Evolutionary conservation across 1,140 invertebrate species (phyloP), one percentile per base, ranked within the genome.

Genomic region (Caenorhabditis brenneri): DNA sequence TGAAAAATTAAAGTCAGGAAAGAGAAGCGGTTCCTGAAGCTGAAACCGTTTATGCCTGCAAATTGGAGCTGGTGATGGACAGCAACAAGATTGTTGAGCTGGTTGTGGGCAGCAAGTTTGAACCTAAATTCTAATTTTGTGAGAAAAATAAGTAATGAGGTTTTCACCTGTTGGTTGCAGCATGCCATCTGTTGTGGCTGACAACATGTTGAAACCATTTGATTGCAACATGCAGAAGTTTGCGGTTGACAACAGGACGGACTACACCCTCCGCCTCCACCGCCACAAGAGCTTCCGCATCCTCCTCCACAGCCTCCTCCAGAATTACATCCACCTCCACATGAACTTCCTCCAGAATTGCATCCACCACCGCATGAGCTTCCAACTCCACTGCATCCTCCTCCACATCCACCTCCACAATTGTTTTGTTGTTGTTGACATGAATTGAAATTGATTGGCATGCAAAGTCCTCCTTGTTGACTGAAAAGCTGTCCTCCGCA

Each of bases 401-500:
- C 65, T 39, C 36, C 65, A 27, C 65, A 74, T 33, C 79, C 36
- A 53, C 48, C 31, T 2, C 79, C 79, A 29, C 79, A 80, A 19
- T 53, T 80, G 48, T 39, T 80, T 24, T 80, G 74, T 51, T 48
- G 79, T 51, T 51, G 31, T 55, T 80, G 79, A 10, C 79, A 80
- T 33, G 79, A 12, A 19, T 80, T 80, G 48, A 80, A 80, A 39
- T 12, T 80, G 48, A 80, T 80, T 55, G 79, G 79, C 79, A 80
- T 80, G 27, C 79, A 80, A 27, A 80, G 48, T 10, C 51, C 51
- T 29, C 79, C 79, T 80, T 55, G 48, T 22, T 22, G 27, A 36
- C 79, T 55, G 79, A 80, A 80, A 10, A 80, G 12, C 22, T 80
- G 48, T 80, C 79, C 79, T 31, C 79, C 79, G 53, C 79, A 80